A percentile compares a stretch with the other conserved stretches of the same genome.
Conservation (phyloP, 2,113 vertebrate species). For the Onychostruthus taczanowskii region DNA sequence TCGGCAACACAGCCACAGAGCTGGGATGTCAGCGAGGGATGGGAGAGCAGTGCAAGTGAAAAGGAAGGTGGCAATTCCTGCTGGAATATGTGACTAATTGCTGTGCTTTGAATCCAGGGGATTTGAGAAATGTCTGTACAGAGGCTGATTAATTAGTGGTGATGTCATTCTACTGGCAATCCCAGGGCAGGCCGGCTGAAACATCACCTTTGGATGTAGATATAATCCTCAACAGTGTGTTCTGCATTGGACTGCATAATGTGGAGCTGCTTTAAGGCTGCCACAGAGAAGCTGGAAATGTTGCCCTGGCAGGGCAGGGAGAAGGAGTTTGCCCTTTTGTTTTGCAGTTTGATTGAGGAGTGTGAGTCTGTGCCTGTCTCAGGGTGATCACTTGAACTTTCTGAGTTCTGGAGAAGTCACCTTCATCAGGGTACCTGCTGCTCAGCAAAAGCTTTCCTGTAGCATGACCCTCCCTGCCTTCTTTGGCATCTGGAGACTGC, state of each 20-base stretch:
- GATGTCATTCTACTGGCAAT: background rate
- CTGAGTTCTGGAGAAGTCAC: background rate
- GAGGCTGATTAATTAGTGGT: conserved; percentile 23
- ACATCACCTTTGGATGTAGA: background rate
- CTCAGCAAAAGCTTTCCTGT: background rate
- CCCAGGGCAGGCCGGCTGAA: background rate
- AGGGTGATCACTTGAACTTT: background rate
- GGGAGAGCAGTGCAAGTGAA: background rate
- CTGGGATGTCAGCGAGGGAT: background rate
- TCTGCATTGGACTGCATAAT: background rate
- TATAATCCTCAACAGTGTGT: background rate
- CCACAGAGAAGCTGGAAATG: background rate
- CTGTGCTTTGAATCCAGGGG: background rate
- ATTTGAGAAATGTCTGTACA: background rate
- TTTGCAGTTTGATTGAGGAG: background rate
- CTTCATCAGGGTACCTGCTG: background rate
- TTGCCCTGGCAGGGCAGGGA: background rate
- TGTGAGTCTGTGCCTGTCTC: background rate
- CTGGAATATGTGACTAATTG: background rate
- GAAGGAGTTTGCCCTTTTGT: background rate
- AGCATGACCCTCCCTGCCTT: background rate
- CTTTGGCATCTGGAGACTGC: background rate
- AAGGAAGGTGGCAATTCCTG: background rate
- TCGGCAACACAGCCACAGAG: background rate
- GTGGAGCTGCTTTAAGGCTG: background rate